phyloP scores from a whole-genome alignment of 2,113 vertebrate genomes.

The Anguilla japonica region DNA sequence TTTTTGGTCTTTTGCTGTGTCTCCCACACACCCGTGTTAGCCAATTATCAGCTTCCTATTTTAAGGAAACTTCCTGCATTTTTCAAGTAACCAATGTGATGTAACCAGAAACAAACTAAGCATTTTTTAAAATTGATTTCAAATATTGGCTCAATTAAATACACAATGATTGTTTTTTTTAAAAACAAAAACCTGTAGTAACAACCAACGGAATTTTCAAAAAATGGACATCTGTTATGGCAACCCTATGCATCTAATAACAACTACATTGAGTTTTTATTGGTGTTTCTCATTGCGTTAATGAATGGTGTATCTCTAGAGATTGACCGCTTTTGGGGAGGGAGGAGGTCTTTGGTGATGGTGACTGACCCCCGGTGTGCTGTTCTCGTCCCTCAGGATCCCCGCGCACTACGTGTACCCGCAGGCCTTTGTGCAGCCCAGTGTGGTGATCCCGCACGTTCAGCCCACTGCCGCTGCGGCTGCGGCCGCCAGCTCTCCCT shows the following conservation, averaged over 20 bases:
- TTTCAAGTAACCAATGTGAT: not conserved
- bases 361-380: conserved; percentile 33
- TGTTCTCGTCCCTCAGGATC: conserved; percentile 77
- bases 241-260: conserved; percentile 86
- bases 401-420: conserved; percentile 96
- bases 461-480: conserved; percentile 78
- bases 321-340: not conserved
- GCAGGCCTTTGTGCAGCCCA: conserved; percentile 93
- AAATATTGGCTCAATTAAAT: not conserved
- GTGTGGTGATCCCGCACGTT: conserved; percentile 88
- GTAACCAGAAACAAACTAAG: not conserved
- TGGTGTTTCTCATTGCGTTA: conserved; percentile 26
- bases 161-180: not conserved
- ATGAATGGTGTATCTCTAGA: conserved; percentile 34
- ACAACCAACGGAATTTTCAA: not conserved
- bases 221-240: conserved; percentile 70
- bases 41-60: too few species aligned
- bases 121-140: too few species aligned
- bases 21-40: not conserved
- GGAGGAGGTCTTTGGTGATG: not conserved
- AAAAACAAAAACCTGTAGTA: not conserved
- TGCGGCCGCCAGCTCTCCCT: conserved; percentile 83
- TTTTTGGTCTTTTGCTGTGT: not conserved
- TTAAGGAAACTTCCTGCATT: not conserved
- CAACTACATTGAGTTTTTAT: conserved; percentile 78